A percentile compares a stretch with the other conserved stretches of the same genome.
Evolutionary conservation across 2,888 invertebrate species (phyloP).

Genomic region (Andrena minutula): DNA sequence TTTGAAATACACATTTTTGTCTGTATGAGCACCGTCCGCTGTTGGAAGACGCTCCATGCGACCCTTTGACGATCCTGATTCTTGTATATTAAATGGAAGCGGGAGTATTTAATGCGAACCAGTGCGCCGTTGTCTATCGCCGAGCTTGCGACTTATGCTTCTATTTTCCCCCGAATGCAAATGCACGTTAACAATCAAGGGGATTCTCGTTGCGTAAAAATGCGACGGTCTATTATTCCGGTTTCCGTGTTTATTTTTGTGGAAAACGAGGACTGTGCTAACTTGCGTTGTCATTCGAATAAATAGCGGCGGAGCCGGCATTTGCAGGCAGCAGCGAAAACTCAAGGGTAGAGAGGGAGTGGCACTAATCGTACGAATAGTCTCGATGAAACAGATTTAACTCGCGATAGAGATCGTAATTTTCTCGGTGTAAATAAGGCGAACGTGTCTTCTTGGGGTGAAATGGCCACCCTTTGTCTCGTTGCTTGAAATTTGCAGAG

Average conservation of each 20-base stretch:
- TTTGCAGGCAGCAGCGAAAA: not conserved
- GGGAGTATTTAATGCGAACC: not conserved
- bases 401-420: too few relatives aligned
- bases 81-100: constrained; percentile 4
- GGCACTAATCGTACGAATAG: not conserved
- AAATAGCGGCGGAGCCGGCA: not conserved
- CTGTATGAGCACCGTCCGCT: not conserved
- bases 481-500: constrained; percentile 49
- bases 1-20: constrained; percentile 8
- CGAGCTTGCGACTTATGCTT: constrained; percentile 4
- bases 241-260: constrained; percentile 17
- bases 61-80: constrained; percentile 11
- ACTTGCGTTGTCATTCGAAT: constrained; percentile 1
- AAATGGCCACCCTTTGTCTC: not conserved
- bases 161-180: constrained; percentile 12
- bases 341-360: not conserved
- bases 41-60: constrained; percentile 9
- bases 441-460: not conserved
- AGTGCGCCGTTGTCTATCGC: constrained; percentile 3
- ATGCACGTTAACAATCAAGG: constrained; percentile 27
- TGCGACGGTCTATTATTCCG: not conserved
- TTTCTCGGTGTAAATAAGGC: too few relatives aligned
- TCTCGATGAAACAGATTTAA: not conserved
- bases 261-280: constrained; percentile 9
- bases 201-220: constrained; percentile 30